Evolutionary conservation across 30 jellyfish, hydroid and myxozoan species (phyloP).

Genomic region (Turritopsis rubra): DNA sequence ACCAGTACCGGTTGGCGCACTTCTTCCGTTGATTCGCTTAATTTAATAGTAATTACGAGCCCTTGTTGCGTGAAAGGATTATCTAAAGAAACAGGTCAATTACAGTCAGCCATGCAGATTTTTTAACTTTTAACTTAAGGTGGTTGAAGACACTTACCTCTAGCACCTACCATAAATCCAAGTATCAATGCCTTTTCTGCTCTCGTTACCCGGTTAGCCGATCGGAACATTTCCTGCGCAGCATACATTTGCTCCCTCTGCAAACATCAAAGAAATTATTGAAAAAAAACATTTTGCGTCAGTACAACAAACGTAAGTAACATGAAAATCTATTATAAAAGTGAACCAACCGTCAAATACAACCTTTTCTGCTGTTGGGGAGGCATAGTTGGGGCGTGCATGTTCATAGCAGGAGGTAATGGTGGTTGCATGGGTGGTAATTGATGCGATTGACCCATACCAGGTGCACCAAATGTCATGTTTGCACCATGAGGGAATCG

Average conservation of each 20-base stretch:
- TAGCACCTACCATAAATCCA: conserved; percentile 98
- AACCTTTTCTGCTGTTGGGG: conserved; percentile 47
- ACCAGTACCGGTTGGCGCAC: conserved; percentile 27
- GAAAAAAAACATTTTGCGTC: background rate
- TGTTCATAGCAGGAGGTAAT: background rate
- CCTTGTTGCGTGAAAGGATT: conserved; percentile 95
- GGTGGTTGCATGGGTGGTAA: background rate
- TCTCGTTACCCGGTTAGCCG: conserved; percentile 79
- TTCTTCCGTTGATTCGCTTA: conserved; percentile 71
- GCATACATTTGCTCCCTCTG: conserved; percentile 90
- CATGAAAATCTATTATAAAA: background rate
- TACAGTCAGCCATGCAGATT: background rate
- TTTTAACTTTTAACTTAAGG: no score
- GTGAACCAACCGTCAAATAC: conserved; percentile 56
- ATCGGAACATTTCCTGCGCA: conserved; percentile 90
- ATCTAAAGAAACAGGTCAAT: conserved; percentile 22
- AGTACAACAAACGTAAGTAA: background rate
- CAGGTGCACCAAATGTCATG: conserved; percentile 2
- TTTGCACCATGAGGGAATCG: conserved; percentile 5
- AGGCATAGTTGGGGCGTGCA: conserved; percentile 26
- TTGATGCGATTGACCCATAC: conserved; percentile 10
- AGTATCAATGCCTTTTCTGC: conserved; percentile 89
- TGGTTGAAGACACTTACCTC: conserved; percentile 50
- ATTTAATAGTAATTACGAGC: conserved; percentile 75
- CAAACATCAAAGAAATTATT: conserved; percentile 13